Conservation (phyloP, 1,140 invertebrate species). For the Cyclargus thomasi region DNA sequence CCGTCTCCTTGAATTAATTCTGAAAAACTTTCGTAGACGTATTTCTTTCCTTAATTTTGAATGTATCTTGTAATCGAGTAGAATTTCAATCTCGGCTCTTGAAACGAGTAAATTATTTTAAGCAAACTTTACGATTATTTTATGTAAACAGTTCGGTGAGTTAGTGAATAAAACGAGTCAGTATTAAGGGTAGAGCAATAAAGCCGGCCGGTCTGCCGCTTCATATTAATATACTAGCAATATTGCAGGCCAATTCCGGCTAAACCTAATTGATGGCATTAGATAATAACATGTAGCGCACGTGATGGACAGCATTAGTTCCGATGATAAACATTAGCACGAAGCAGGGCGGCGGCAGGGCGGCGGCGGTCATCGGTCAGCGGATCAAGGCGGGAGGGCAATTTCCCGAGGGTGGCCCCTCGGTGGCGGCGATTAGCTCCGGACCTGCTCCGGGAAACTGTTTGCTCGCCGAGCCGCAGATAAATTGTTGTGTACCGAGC, state of each 20-base stretch:
- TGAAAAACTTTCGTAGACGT: constrained; percentile 34
- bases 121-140: neutral
- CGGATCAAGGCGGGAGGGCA: constrained; percentile 35
- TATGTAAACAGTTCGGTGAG: neutral
- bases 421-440: constrained; percentile 27
- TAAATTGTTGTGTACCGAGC: constrained; percentile 28
- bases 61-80: constrained; percentile 9
- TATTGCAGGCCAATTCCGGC: neutral
- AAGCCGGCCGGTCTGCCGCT: neutral
- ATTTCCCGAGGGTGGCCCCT: constrained; percentile 33
- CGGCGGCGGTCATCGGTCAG: constrained; percentile 31
- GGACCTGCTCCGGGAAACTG: constrained; percentile 25
- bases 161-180: neutral
- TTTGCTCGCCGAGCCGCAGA: constrained; percentile 23
- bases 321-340: constrained; percentile 28
- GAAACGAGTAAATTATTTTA: neutral
- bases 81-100: neutral
- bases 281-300: constrained; percentile 1
- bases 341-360: constrained; percentile 27
- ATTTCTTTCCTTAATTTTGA: constrained; percentile 21
- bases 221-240: constrained; percentile 1
- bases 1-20: constrained; percentile 36
- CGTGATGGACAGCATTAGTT: constrained; percentile 12
- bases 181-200: neutral
- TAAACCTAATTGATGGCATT: constrained; percentile 1